Evolutionary conservation across 2,888 invertebrate genomes (phyloP).

Genomic region (Margaritifera margaritifera): DNA sequence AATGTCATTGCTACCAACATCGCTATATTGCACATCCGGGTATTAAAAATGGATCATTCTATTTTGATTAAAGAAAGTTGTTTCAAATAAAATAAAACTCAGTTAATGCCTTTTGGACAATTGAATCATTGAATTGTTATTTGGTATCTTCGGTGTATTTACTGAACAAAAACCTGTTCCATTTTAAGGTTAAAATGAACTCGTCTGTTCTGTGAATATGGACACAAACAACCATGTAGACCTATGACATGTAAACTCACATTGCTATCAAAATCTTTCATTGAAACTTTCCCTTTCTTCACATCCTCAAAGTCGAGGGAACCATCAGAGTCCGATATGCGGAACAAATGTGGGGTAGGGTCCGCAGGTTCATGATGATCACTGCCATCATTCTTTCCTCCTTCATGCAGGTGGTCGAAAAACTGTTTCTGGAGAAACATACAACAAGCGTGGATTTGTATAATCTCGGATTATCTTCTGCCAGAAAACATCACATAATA

Average conservation of each 20-base stretch:
- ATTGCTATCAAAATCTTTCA: slow-evolving; percentile 38
- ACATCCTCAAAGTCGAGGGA: slow-evolving; percentile 34
- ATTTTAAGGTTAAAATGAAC: not conserved
- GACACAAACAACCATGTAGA: not conserved
- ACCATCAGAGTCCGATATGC: slow-evolving; percentile 40
- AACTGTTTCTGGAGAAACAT: slow-evolving; percentile 42
- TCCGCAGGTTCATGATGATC: slow-evolving; percentile 41
- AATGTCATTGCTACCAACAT: no score
- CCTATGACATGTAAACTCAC: slow-evolving; percentile 34
- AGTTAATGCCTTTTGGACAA: no score
- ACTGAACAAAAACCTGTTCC: no score
- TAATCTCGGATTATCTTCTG: no score
- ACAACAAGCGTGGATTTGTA: not conserved
- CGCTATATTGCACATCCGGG: no score
- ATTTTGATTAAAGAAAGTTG: no score
- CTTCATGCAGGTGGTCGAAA: slow-evolving; percentile 42
- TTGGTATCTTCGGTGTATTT: no score
- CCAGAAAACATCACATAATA: no score
- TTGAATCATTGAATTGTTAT: no score
- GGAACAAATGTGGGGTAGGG: slow-evolving; percentile 14
- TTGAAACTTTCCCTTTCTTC: slow-evolving; percentile 33
- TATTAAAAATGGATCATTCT: no score
- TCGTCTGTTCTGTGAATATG: not conserved
- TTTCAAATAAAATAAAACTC: no score
- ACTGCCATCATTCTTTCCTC: slow-evolving; percentile 42